Percentiles rank a stretch among this genome's conserved stretches.
phyloP scores from a whole-genome alignment of 2,888 invertebrate genomes.

The Unio delphinus region DNA sequence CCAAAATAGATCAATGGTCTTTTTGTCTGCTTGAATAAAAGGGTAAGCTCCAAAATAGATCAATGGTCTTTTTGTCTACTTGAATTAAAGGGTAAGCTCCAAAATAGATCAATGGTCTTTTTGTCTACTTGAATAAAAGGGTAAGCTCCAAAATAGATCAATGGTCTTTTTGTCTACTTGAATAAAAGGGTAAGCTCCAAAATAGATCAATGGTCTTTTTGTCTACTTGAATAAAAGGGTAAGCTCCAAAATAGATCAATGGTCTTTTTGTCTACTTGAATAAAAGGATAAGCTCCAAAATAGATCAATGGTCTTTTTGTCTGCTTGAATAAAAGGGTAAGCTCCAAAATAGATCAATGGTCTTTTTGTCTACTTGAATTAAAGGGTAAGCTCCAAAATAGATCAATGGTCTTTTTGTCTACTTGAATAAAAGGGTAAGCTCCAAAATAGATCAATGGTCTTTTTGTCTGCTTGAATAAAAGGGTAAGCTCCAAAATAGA shows the following conservation, averaged over 20 bases:
- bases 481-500: constrained; percentile 75
- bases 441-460: too few relatives aligned
- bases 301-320: too few relatives aligned
- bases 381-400: constrained; percentile 78
- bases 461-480: constrained; percentile 98
- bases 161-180: constrained; percentile 96
- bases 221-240: constrained; percentile 96
- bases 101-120: too few relatives aligned
- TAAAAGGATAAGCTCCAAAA: constrained; percentile 80
- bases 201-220: too few relatives aligned
- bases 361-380: constrained; percentile 97
- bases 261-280: constrained; percentile 98
- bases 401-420: too few relatives aligned
- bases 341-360: too few relatives aligned
- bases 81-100: constrained; percentile 85
- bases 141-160: constrained; percentile 65
- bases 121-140: constrained; percentile 97
- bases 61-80: too few relatives aligned
- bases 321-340: constrained; percentile 92
- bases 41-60: constrained; percentile 75
- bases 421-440: constrained; percentile 89
- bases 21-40: constrained; percentile 97
- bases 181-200: constrained; percentile 83
- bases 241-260: too few relatives aligned
- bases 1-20: too few relatives aligned